A percentile compares a stretch with the other conserved stretches of the same genome.
Evolutionary conservation across 1,140 invertebrate genomes (phyloP).

Genomic region (Drosophila pectinifera): DNA sequence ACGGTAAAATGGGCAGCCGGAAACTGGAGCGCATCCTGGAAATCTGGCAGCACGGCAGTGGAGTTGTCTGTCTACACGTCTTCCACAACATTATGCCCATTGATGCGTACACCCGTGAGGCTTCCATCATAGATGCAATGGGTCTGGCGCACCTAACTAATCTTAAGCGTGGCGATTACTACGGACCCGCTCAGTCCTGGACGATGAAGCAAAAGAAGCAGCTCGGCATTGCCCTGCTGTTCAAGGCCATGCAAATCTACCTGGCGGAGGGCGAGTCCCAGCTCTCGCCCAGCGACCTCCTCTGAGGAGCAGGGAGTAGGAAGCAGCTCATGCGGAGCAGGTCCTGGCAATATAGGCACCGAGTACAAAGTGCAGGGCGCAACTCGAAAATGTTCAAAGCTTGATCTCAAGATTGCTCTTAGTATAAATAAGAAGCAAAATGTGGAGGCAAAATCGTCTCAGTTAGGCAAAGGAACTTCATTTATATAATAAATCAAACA

Average conservation of each 20-base stretch:
- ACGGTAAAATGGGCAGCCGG: conserved; percentile 49
- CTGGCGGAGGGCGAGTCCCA: conserved; percentile 94
- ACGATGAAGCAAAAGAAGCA: conserved; percentile 88
- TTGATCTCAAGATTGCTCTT: conserved; percentile 58
- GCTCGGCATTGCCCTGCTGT: conserved; percentile 93
- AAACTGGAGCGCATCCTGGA: conserved; percentile 93
- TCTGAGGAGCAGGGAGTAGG: conserved; percentile 72
- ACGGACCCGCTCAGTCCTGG: conserved; percentile 92
- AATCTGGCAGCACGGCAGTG: conserved; percentile 93
- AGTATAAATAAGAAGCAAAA: conserved; percentile 15
- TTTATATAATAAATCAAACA: neutral
- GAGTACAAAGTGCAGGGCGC: conserved; percentile 58
- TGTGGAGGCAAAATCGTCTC: neutral
- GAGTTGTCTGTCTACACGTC: conserved; percentile 95
- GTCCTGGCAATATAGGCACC: conserved; percentile 44
- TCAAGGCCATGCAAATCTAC: conserved; percentile 94
- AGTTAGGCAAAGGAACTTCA: neutral
- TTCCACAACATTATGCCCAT: conserved; percentile 96
- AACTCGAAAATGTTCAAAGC: conserved; percentile 32
- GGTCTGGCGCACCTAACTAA: conserved; percentile 93
- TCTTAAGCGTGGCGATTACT: conserved; percentile 92
- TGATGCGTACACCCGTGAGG: conserved; percentile 97
- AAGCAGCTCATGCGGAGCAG: conserved; percentile 5
- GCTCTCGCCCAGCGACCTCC: conserved; percentile 89
- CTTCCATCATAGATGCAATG: conserved; percentile 95